Conservation (phyloP, 1,140 invertebrate genomes). For the Pseudoatta argentina region DNA sequence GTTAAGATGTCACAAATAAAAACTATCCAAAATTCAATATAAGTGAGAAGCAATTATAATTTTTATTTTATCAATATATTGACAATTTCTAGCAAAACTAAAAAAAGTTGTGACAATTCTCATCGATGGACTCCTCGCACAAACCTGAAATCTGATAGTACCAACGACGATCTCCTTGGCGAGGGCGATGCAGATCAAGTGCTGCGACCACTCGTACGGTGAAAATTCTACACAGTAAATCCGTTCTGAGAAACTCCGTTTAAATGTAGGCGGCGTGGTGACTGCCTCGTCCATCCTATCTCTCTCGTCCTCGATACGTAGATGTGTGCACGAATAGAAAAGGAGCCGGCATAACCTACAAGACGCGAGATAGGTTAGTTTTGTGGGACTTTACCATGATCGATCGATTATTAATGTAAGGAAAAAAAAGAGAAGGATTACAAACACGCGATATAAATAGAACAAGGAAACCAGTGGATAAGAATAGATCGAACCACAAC, state of each 20-base stretch:
- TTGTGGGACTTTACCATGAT: no score
- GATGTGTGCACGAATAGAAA: neutral
- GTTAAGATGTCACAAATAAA: no score
- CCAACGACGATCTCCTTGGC: slow-evolving; percentile 83
- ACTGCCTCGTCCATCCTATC: slow-evolving; percentile 83
- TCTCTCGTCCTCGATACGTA: neutral
- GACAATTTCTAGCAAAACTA: neutral
- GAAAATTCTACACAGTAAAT: slow-evolving; percentile 86
- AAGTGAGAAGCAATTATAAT: neutral
- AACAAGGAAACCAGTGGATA: no score
- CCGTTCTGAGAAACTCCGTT: slow-evolving; percentile 83
- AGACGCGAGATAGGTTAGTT: neutral
- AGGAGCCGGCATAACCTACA: slow-evolving; percentile 72
- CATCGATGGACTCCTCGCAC: neutral
- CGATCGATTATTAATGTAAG: neutral
- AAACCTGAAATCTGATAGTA: slow-evolving; percentile 85
- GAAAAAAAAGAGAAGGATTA: neutral
- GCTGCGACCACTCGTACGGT: slow-evolving; percentile 86
- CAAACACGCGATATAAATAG: neutral
- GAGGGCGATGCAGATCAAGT: slow-evolving; percentile 86
- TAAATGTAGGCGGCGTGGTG: slow-evolving; percentile 79
- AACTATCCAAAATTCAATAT: no score
- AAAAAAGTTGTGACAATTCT: neutral
- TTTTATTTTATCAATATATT: neutral
- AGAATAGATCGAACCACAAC: neutral